These are phyloP conservation scores for Xenopus petersii DNA, from an alignment of 2,797 vertebrate genomes.

Conservation along the genomic window DNA sequence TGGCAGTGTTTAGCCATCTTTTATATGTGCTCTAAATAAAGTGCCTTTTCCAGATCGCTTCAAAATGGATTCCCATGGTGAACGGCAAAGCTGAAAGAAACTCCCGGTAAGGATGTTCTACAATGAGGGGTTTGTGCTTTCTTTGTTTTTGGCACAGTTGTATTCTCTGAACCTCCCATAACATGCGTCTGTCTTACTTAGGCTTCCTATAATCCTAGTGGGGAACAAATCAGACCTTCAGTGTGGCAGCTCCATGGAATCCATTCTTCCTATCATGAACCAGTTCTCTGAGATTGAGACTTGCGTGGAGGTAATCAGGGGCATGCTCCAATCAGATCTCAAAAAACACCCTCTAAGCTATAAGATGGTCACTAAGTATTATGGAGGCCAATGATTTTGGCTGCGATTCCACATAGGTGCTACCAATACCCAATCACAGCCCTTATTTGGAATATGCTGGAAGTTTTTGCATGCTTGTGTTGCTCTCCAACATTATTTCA, in stretches of 20 bases:
- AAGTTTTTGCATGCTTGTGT: no score
- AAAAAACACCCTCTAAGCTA: no score
- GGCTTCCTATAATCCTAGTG: constrained; percentile 93
- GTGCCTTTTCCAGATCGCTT: constrained; percentile 78
- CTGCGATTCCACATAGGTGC: no score
- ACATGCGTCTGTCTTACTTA: constrained; percentile 53
- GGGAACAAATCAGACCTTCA: constrained; percentile 96
- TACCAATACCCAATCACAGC: no score
- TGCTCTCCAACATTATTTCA: no score
- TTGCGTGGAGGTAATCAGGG: constrained; percentile 84
- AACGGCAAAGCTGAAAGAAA: constrained; percentile 81
- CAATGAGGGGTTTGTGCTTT: not conserved
- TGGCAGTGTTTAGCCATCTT: no score
- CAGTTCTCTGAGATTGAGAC: constrained; percentile 98
- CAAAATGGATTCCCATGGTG: constrained; percentile 95
- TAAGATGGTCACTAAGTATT: no score
- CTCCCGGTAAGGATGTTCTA: constrained; percentile 73
- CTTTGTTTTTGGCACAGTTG: not conserved
- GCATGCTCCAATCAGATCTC: no score
- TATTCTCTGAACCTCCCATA: not conserved
- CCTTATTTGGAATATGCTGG: not conserved
- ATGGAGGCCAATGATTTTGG: no score
- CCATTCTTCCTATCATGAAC: constrained; percentile 97
- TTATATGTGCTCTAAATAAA: no score
- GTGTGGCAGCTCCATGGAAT: constrained; percentile 90